Base-by-base conservation (phyloP, 2,113 vertebrate genomes). In the Prochilodus magdalenae region DNA sequence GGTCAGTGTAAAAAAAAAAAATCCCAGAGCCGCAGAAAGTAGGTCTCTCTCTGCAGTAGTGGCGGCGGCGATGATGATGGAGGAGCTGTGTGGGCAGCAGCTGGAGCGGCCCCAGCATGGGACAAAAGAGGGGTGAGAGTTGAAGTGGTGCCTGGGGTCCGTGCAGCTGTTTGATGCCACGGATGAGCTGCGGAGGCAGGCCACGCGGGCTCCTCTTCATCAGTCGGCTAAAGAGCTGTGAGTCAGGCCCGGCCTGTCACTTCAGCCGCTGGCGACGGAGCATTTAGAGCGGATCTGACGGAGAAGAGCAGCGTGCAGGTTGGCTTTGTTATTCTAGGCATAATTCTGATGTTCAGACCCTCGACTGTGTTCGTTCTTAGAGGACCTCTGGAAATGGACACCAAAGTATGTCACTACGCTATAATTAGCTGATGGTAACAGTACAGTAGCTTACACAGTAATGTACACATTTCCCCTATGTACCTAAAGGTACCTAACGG, bases 91-190 rank as follows among this genome's bases (percentile, higher is more conserved):
- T 27, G 55, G 53, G 36, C 59, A 22, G 22, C 60, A 40, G 49
- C 66, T 59, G 66, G 51, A 57, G 24, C 27, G 18, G 29, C n/a
- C 67, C 70, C 79, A 73, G 27, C 2, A 15, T 80, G 79, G 33
- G 55, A 73, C 70, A 62, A 73, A 63, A 80, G 57, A 73, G 30
- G 66, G 77, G 33, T 57, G 66, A 71, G 77, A 63, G 57, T 51
- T 62, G 79, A 80, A 63, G 70, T 73, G 70, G 59, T 51, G 69
- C 69, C 70, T 51, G 40, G 40, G 69, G 51, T 80, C 8, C 26
- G 20, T 63, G 78, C 78, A 80, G 70, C 78, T 80, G 78, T 73
- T 59, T 15, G 33, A 63, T 73, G 69, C 36, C 69, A 80, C 8
- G 65, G 57, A 24, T 33, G 65, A 33, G 65, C 20, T 78, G 76